Conservation (phyloP, 2,888 invertebrate genomes). For the Carpatolechia fugitivella region DNA sequence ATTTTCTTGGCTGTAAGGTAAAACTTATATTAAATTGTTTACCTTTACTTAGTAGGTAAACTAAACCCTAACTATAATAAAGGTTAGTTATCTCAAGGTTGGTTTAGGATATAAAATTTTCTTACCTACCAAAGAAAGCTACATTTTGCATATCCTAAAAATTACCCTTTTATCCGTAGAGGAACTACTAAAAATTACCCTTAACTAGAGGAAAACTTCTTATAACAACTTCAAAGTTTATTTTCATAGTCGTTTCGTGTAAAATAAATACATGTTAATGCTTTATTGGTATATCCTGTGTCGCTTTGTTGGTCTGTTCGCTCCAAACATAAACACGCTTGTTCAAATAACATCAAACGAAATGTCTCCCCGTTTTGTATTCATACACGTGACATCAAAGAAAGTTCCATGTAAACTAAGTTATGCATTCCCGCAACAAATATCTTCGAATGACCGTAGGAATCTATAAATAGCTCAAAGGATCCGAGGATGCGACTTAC, state of each 20-base stretch:
- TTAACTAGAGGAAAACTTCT: neutral
- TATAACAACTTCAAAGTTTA: neutral
- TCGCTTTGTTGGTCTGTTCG: neutral
- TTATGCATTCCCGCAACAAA: conserved; percentile 18
- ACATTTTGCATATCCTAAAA: no score
- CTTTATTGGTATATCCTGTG: conserved; percentile 15
- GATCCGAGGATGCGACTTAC: conserved; percentile 62
- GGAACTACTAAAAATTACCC: no score
- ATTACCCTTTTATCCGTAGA: no score
- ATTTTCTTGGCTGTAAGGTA: no score
- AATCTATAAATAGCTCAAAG: conserved; percentile 64
- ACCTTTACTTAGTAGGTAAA: no score
- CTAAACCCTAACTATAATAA: no score
- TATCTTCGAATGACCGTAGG: conserved; percentile 55
- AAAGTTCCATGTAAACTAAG: conserved; percentile 20
- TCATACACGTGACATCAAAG: conserved; percentile 35
- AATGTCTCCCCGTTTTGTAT: conserved; percentile 11
- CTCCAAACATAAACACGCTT: conserved; percentile 26
- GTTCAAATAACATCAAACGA: conserved; percentile 40
- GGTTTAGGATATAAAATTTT: no score
- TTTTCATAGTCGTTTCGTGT: conserved; percentile 12
- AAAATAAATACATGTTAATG: conserved; percentile 6
- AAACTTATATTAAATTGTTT: no score
- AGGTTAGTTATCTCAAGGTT: no score
- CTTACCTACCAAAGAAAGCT: no score